Base-by-base conservation (phyloP, 2,113 vertebrate species). In the Rhinolophus ferrumequinum region DNA sequence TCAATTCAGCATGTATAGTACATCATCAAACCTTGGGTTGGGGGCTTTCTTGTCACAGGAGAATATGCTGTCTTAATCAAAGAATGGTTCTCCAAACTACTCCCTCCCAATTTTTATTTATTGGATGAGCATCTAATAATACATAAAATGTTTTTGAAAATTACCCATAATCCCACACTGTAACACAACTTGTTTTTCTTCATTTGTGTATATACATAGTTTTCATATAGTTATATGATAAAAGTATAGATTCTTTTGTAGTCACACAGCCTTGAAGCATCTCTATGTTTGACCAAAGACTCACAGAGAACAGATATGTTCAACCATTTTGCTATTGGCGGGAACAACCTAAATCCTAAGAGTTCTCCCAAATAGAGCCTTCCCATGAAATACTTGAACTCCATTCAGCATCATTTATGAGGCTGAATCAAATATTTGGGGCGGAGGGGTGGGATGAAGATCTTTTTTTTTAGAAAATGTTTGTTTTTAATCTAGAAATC, bases 401-500 rank as follows among this genome's bases (percentile, higher is more conserved):
- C 6, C 41, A 44, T 44, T 44, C 41, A 44, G 41, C 82, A 54
- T 83, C 67, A 86, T 44, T 82, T 79, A 77, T 94, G 82, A 86
- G 67, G 38, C 69, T 15, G 33, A 58, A 76, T 81, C 67, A 97
- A 81, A 77, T 90, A 73, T 82, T 84, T 90, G 62, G 77, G 35
- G 30, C 33, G 6, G 3, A 24, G 33, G 22, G 44, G 58, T 89
- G 52, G 44, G 15, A 90, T 75, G 41, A 70, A 90, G 84, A 44
- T 44, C 6, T 44, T 44, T 44, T 44, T 44, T 7, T 44, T 44
- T 44, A 44, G 41, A 96, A 28, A 33, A 41, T 70, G 38, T 96
- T 92, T 90, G 30, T n/a, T 96, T 97, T 95, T 73, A 56, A 86
- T 96, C 44, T 89, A 84, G 92, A 97, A 76, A 83, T 92, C 56